A percentile compares a stretch with the other conserved stretches of the same genome.
Conservation (phyloP, 2,797 vertebrate genomes). For the Chlorospingus flavigularis region DNA sequence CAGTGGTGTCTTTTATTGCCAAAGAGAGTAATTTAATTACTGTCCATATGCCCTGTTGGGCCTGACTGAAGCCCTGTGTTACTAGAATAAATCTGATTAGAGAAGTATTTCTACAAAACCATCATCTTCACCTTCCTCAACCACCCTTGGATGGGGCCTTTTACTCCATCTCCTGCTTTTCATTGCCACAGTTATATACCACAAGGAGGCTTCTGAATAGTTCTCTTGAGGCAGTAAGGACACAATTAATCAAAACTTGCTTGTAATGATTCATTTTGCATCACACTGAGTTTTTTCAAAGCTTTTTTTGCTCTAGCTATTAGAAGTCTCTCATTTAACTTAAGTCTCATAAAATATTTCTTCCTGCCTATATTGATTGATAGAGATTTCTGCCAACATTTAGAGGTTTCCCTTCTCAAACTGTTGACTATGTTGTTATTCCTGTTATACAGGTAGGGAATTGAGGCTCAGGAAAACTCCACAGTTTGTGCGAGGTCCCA, state of each 20-base stretch:
- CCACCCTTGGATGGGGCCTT: background rate
- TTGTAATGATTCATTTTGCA: background rate
- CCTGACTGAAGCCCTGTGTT: background rate
- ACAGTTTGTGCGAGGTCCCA: background rate
- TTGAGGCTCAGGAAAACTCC: background rate
- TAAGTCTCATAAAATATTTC: background rate
- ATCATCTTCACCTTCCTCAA: background rate
- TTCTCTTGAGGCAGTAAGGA: background rate
- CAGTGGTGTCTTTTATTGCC: background rate
- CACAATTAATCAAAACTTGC: background rate
- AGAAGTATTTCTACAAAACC: background rate
- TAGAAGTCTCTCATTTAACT: background rate
- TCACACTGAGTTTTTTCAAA: background rate
- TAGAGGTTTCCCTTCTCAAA: background rate
- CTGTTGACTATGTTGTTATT: background rate
- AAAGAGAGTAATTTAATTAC: conserved; percentile 29
- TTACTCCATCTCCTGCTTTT: background rate
- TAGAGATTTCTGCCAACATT: background rate
- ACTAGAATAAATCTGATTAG: background rate
- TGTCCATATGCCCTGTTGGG: background rate
- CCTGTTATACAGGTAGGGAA: background rate
- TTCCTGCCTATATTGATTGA: background rate
- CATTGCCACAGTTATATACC: background rate
- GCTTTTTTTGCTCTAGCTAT: background rate
- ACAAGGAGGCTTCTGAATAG: background rate